phyloP scores from a whole-genome alignment of 2,888 invertebrate genomes.

The Ophioninae sp. region DNA sequence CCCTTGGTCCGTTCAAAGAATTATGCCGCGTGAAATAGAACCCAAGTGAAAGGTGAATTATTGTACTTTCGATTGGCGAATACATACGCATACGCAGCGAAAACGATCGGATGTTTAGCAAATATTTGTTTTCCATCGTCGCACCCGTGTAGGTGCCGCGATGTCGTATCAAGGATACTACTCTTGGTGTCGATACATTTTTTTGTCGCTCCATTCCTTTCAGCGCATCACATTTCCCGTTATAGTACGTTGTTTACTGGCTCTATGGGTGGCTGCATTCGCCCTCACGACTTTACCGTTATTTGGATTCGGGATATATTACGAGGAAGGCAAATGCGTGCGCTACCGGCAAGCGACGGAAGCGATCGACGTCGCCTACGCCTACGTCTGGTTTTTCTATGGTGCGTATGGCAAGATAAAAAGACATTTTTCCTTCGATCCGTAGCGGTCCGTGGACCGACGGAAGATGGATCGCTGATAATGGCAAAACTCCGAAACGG shows the following conservation, averaged over 20 bases:
- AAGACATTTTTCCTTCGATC: neutral
- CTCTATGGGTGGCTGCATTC: slow-evolving; percentile 87
- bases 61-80: too few species aligned
- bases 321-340: slow-evolving; percentile 82
- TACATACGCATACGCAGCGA: too few species aligned
- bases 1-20: too few species aligned
- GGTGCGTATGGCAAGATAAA: slow-evolving; percentile 83
- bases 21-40: too few species aligned
- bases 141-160: too few species aligned
- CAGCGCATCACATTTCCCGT: slow-evolving; percentile 92
- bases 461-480: too few species aligned
- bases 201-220: slow-evolving; percentile 69
- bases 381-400: slow-evolving; percentile 88
- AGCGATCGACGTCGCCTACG: slow-evolving; percentile 87
- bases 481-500: neutral
- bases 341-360: slow-evolving; percentile 88
- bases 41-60: too few species aligned
- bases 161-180: too few species aligned
- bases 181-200: too few species aligned
- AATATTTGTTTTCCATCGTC: too few species aligned
- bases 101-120: too few species aligned
- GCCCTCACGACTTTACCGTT: slow-evolving; percentile 89
- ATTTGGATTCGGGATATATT: slow-evolving; percentile 82
- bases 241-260: slow-evolving; percentile 87
- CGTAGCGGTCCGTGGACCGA: neutral